These are phyloP conservation scores for Poeciliopsis prolifica DNA, from an alignment of 2,113 vertebrate genomes.

Conservation along the genomic window DNA sequence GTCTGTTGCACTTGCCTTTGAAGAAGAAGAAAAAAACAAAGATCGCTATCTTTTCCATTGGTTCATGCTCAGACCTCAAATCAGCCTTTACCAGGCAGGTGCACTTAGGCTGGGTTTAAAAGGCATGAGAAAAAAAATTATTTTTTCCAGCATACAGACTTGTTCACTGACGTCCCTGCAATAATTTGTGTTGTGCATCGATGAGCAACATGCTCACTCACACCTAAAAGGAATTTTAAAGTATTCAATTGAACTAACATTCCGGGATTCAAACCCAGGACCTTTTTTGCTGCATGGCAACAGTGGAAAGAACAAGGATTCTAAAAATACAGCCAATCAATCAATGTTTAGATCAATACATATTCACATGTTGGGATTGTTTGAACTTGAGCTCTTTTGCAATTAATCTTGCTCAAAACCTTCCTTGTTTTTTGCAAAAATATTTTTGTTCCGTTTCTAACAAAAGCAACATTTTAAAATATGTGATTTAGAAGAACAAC, in stretches of 20 bases:
- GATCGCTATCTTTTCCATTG: slow-evolving; percentile 20
- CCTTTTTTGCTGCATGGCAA: too few relatives aligned
- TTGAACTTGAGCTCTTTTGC: neutral
- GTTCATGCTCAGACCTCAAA: slow-evolving; percentile 17
- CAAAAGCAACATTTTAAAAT: neutral
- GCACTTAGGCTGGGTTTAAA: neutral
- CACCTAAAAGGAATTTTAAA: too few relatives aligned
- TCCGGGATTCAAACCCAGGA: too few relatives aligned
- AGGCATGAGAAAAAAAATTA: neutral
- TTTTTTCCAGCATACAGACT: neutral
- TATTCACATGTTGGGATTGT: neutral
- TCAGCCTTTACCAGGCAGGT: slow-evolving; percentile 13
- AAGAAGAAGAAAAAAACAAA: slow-evolving; percentile 18
- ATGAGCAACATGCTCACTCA: neutral
- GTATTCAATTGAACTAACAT: too few relatives aligned
- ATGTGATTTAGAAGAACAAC: slow-evolving; percentile 8
- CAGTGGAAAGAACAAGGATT: too few relatives aligned
- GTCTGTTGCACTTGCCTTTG: slow-evolving; percentile 19
- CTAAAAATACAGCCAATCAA: too few relatives aligned
- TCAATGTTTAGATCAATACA: too few relatives aligned
- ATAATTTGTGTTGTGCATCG: neutral
- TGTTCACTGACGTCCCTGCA: neutral
- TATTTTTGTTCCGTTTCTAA: too few relatives aligned
- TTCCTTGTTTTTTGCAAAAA: too few relatives aligned
- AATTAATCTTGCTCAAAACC: neutral